Base-by-base conservation (phyloP, 1,140 invertebrate genomes). In the Calosoma granatense region DNA sequence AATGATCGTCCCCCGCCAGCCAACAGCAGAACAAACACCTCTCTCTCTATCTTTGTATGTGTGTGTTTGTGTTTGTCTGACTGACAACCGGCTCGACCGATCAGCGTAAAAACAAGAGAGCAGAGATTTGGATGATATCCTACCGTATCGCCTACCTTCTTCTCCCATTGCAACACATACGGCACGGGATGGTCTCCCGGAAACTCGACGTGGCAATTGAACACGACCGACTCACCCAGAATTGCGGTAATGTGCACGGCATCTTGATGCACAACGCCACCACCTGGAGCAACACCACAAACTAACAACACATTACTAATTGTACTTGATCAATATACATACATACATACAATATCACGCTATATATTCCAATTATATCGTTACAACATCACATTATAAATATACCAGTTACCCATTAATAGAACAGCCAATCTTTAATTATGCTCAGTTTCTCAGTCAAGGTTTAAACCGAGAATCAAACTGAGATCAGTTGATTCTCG, bases 101-200 rank as follows among this genome's bases (percentile, higher is more conserved):
- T 3, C 41, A 47, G 53, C 55, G 56, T 53, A 30, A 53, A 58
- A 60, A 54, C 62, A 74, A 75, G 72, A 80, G 78, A 78, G 78
- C 82, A 83, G 80, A 80, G 79, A 81, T 75, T 74, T 79, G 82
- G 82, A 76, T 75, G 76, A 80, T 83, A 85, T 84, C 86, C 84
- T 90, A 91, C 87, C 88, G 85, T 87, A 78, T 90, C 87, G 84
- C 86, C 87, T 87, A 94, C 91, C 87, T 94, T 92, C 85, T 94
- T 95, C 85, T 94, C 89, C 93, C 93, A 97, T 81, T 95, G 92
- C 72, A 95, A 86, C 77, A 95, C 91, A 80, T 95, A 95, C 74
- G 92, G 91, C 76, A 94, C 90, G 67, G 90, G 88, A 74, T 92
- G 87, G 76, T 90, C 88, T 73, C 90, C 89, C 63, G 92, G 92